Conservation (phyloP, 2,888 invertebrate genomes). For the Ferrisia virgata region DNA sequence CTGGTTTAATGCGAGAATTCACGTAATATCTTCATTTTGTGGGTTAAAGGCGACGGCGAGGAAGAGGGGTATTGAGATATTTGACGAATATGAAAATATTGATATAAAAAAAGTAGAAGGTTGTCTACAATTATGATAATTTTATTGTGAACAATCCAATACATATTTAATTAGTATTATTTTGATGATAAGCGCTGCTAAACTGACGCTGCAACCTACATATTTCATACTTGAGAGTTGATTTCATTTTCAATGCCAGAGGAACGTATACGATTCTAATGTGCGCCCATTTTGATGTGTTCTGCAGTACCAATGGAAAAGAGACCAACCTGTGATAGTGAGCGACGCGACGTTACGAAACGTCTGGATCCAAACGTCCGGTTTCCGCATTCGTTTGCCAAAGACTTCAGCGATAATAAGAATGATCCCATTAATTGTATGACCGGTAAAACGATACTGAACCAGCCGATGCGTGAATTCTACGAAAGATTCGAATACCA, state of each 20-base stretch:
- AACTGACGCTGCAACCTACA: too few species aligned
- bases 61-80: too few species aligned
- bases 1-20: too few species aligned
- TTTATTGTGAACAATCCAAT: conserved; percentile 36
- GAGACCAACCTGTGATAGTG: conserved; percentile 92
- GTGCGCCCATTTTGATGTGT: conserved; percentile 11
- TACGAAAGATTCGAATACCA: conserved; percentile 95
- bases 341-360: too few species aligned
- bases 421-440: conserved; percentile 92
- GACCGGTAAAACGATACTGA: conserved; percentile 82
- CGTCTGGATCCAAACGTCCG: conserved; percentile 77
- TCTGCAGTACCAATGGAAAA: conserved; percentile 83
- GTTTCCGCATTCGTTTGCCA: conserved; percentile 85
- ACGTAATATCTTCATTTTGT: too few species aligned
- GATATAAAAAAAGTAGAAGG: too few species aligned
- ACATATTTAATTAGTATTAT: not conserved
- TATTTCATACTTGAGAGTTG: too few species aligned
- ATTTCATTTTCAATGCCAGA: too few species aligned
- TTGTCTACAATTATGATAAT: not conserved
- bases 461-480: conserved; percentile 87
- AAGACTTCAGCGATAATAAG: conserved; percentile 86
- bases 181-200: not conserved
- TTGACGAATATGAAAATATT: too few species aligned
- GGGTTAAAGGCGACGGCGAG: too few species aligned
- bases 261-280: not conserved